Base-by-base conservation (phyloP, 2,797 vertebrate species). In the Sebastes umbrosus region DNA sequence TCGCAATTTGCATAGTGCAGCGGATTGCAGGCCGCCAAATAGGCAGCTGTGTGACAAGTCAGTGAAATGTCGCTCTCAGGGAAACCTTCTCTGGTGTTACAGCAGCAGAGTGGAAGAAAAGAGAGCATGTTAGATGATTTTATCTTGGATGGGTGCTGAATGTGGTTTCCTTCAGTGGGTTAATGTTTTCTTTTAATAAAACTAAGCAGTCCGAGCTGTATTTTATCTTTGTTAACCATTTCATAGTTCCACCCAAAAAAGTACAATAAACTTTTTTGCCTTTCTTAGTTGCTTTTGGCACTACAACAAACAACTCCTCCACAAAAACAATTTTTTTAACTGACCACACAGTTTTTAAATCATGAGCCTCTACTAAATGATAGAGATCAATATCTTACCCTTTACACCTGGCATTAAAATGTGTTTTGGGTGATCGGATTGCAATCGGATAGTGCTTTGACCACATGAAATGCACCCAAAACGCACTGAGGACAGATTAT, bases 1-100 rank as follows among this genome's bases (percentile, higher is more conserved):
- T 59, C 24, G 24, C 24, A 65, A 90, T 93, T 66, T 92, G 84
- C 89, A 93, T 86, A 73, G 84, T 78, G 84, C 83, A 84, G 60
- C 58, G 69, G 72, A 76, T 63, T 86, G 71, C 71, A 83, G 80
- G 84, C 54, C 85, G 82, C 70, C 70, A n/a, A 14, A 82, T 70
- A 73, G 55, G 75, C 84, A 86, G 65, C 82, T 88, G 84, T 87
- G 84, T 84, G 85, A 87, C 77, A 82, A 5, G 46, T 81, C 31
- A 16, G 68, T 50, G 46, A 74, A 87, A 80, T 31, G 59, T 39
- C 11, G 13, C 64, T 76, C 54, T 13, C 57, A 62, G 60, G 50
- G 58, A 78, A 72, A 76, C 25, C 5, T 71, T 69, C 58, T 39
- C 66, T 52, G 29, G 1, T 68, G 70, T 57, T 59, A 16, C 0